Conservation (phyloP, 2,888 invertebrate genomes). For the Scaptomyza tumidula region DNA sequence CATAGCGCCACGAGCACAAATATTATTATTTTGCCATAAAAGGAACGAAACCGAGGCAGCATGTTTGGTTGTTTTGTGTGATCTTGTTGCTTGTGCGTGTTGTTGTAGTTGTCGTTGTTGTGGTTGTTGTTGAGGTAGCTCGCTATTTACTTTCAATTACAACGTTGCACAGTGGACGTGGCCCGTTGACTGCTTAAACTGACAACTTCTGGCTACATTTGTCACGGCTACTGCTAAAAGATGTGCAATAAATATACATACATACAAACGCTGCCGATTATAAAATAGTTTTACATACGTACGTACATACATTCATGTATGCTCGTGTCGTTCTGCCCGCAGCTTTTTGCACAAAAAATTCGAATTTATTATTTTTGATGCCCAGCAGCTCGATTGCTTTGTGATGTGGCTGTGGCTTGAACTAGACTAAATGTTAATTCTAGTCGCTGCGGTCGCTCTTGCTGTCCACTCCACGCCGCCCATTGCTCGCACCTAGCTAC, state of each 20-base stretch:
- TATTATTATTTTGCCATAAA: conserved; percentile 83
- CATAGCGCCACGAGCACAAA: conserved; percentile 80
- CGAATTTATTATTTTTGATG: conserved; percentile 36
- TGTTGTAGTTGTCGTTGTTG: conserved; percentile 8
- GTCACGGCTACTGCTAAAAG: conserved; percentile 26
- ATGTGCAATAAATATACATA: conserved; percentile 4
- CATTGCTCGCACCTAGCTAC: conserved; percentile 40
- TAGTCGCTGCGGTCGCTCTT: conserved; percentile 50
- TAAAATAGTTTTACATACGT: conserved; percentile 22
- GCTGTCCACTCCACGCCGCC: conserved; percentile 36
- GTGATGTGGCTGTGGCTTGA: conserved; percentile 69
- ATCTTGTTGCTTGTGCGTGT: background rate
- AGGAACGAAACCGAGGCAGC: conserved; percentile 84
- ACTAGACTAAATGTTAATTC: conserved; percentile 76
- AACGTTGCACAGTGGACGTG: conserved; percentile 52
- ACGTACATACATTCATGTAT: conserved; percentile 29
- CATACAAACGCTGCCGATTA: conserved; percentile 1
- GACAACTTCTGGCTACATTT: conserved; percentile 34
- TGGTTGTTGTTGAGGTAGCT: conserved; percentile 54
- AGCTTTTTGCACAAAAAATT: conserved; percentile 24
- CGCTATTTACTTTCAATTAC: conserved; percentile 44
- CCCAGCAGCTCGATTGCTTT: conserved; percentile 29
- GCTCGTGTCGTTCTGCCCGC: conserved; percentile 20
- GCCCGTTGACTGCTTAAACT: conserved; percentile 35
- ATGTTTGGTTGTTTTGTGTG: conserved; percentile 61